phyloP scores from a whole-genome alignment of 2,888 invertebrate species.

The Syrphus vitripennis region DNA sequence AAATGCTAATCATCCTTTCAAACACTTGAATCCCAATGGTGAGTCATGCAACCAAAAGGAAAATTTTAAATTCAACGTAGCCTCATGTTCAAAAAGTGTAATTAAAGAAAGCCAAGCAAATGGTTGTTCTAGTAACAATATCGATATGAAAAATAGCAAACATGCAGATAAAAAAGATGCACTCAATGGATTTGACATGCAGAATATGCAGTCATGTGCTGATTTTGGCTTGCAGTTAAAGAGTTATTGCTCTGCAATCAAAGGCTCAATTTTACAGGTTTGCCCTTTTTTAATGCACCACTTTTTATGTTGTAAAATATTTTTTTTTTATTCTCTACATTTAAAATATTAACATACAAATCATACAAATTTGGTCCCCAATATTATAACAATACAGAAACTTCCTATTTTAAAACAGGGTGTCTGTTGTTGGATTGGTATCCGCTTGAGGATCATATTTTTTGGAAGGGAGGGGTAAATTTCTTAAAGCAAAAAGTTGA shows the following conservation, averaged over 20 bases:
- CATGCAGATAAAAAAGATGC: constrained; percentile 45
- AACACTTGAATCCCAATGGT: constrained; percentile 31
- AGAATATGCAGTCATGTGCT: constrained; percentile 85
- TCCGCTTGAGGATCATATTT: no score
- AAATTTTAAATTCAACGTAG: constrained; percentile 73
- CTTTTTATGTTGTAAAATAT: not conserved
- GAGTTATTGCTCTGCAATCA: constrained; percentile 82
- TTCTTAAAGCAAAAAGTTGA: no score
- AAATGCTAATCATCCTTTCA: constrained; percentile 34
- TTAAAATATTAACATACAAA: no score
- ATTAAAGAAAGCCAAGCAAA: constrained; percentile 38
- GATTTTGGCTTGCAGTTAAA: constrained; percentile 87
- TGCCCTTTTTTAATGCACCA: constrained; percentile 25
- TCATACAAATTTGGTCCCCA: no score
- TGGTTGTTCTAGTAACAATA: not conserved
- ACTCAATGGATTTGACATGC: constrained; percentile 70
- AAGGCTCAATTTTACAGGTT: constrained; percentile 67
- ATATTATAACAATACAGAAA: no score
- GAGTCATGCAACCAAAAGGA: constrained; percentile 25
- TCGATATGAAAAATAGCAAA: constrained; percentile 1
- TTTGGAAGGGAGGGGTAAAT: no score
- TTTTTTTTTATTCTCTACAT: no score
- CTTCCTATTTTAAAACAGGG: no score
- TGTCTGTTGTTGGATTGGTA: no score
- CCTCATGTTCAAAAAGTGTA: constrained; percentile 68